phyloP scores from a whole-genome alignment of 1,140 invertebrate species.

The Pemphigus obesinymphae region DNA sequence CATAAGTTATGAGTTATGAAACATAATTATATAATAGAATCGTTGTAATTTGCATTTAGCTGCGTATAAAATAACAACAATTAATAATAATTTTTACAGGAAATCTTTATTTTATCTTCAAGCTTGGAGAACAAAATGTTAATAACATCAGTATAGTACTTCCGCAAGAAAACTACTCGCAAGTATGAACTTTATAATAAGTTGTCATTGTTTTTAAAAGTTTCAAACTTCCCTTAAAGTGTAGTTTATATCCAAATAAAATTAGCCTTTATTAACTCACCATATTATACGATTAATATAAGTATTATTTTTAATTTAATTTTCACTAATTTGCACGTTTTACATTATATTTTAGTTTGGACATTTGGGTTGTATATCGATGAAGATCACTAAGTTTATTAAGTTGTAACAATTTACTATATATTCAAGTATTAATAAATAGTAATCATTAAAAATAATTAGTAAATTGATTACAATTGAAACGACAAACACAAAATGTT shows the following conservation, averaged over 20 bases:
- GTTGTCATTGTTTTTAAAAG: slow-evolving; percentile 23
- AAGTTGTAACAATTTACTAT: no score
- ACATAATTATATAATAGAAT: neutral
- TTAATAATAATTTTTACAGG: slow-evolving; percentile 20
- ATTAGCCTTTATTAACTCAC: neutral
- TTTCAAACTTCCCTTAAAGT: neutral
- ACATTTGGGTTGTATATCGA: no score
- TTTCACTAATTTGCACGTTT: neutral
- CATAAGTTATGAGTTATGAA: neutral
- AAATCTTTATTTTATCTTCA: slow-evolving; percentile 7
- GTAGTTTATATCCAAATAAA: neutral
- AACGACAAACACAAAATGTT: no score
- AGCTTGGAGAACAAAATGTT: neutral
- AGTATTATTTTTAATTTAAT: neutral
- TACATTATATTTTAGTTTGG: neutral
- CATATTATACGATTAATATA: neutral
- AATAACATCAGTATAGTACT: neutral
- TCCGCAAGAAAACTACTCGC: neutral
- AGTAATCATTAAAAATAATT: no score
- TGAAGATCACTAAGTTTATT: no score
- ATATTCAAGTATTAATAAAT: no score
- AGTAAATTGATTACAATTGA: no score
- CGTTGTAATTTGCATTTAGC: neutral
- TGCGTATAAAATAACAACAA: neutral
- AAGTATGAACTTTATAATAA: neutral